Evolutionary conservation across 2,797 vertebrate species (phyloP).

Genomic region (Leptodactylus fallax): DNA sequence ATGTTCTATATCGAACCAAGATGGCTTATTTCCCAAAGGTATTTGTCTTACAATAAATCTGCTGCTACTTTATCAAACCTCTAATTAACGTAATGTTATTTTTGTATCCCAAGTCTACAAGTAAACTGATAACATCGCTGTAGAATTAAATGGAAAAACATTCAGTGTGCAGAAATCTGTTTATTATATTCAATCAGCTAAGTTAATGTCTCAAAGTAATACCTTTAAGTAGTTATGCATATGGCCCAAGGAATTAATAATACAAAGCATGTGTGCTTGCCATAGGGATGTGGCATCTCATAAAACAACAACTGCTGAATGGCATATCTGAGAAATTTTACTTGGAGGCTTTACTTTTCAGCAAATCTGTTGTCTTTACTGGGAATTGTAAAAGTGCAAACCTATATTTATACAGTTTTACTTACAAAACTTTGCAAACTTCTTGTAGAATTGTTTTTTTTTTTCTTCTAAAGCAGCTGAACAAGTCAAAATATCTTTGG

Average conservation of each 20-base stretch:
- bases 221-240: slow-evolving; percentile 35
- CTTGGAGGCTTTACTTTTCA: neutral
- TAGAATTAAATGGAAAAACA: slow-evolving; percentile 14
- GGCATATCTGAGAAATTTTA: neutral
- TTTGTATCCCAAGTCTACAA: slow-evolving; percentile 13
- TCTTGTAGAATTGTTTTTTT: neutral
- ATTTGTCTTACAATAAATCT: neutral
- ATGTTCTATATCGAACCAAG: neutral
- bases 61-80: slow-evolving; percentile 2
- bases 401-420: neutral
- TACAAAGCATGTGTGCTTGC: neutral
- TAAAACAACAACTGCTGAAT: slow-evolving; percentile 13
- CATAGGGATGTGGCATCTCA: neutral
- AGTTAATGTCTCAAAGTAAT: slow-evolving; percentile 28
- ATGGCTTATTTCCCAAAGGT: neutral
- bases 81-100: slow-evolving; percentile 22
- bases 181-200: slow-evolving; percentile 27
- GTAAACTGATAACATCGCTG: slow-evolving; percentile 11
- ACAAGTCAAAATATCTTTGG: slow-evolving; percentile 26
- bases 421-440: neutral
- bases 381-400: slow-evolving; percentile 3
- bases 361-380: neutral
- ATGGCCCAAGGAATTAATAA: slow-evolving; percentile 25
- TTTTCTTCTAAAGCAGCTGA: neutral
- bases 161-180: neutral